A percentile compares a stretch with the other conserved stretches of the same genome.
Conservation (phyloP, 35 echinoderm and acorn worm species). For the Anneissia japonica region DNA sequence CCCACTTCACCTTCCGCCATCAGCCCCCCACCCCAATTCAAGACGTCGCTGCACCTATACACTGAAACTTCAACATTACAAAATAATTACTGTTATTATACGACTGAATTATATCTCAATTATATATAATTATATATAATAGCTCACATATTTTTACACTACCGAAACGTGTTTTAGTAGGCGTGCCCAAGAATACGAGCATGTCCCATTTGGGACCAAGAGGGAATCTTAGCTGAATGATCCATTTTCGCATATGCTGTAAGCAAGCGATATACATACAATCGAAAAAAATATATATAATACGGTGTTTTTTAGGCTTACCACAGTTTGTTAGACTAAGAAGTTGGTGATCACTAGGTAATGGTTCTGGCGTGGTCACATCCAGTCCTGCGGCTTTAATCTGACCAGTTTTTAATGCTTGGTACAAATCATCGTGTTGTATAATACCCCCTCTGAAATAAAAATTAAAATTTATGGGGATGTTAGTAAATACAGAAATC, state of each 20-base stretch:
- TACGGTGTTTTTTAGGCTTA: slow-evolving; percentile 15
- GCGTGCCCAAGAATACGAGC: not conserved
- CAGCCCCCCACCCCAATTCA: too few relatives aligned
- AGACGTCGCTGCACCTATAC: too few relatives aligned
- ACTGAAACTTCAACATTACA: too few relatives aligned
- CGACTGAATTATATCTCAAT: too few relatives aligned
- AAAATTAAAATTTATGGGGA: not conserved
- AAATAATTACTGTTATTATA: too few relatives aligned
- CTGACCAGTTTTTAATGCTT: slow-evolving; percentile 49
- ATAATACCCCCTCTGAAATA: slow-evolving; percentile 57
- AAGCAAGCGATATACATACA: not conserved
- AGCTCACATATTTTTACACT: too few relatives aligned
- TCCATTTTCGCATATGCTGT: not conserved
- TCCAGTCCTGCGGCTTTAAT: slow-evolving; percentile 73
- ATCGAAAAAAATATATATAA: not conserved
- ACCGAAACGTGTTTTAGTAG: not conserved
- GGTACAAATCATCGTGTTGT: slow-evolving; percentile 73
- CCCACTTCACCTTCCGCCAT: too few relatives aligned
- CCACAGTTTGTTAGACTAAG: slow-evolving; percentile 74
- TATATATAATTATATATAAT: too few relatives aligned
- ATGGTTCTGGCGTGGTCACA: slow-evolving; percentile 82
- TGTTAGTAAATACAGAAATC: too few relatives aligned
- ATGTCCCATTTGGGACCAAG: not conserved
- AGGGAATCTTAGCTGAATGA: not conserved
- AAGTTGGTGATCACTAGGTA: slow-evolving; percentile 67